Evolutionary conservation across 2,797 vertebrate species (phyloP), one percentile per base, ranked within the genome.

Genomic region (Neostethus bicornis): DNA sequence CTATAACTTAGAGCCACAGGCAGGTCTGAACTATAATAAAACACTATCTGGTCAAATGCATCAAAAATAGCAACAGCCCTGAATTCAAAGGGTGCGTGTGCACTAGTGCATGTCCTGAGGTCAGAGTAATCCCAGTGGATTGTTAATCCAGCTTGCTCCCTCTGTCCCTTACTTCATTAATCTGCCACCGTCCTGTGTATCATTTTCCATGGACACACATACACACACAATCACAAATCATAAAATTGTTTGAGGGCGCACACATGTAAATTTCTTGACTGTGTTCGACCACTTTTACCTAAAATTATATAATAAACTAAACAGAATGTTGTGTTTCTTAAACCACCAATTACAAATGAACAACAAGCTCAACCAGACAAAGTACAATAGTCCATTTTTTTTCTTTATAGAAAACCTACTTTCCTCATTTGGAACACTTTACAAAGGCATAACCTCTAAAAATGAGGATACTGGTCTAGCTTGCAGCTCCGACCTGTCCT

Each of bases 91-190:
- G 4, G 38, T 41, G 66, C 23, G 48, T 55, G 42, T 51, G 25
- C 21, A 65, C 59, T 49, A 42, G 26, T 44, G 46, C 44, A 12
- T 57, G 29, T 59, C 60, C 46, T 70, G 16, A 70, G 57, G 70
- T 77, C 17, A 54, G 28, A 17, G 43, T 79, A 70, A 77, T 85
- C 81, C 86, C 85, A 58, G 38, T 61, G 76, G 75, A 78, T 81
- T 83, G 65, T 66, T 85, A 84, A 84, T 86, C 80, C 78, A 83
- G 35, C 65, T 39, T 58, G 55, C 66, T 77, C 66, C 77, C 70
- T 78, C 61, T 69, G 53, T 84, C 79, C 80, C 83, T 55, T 66
- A 66, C 52, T 81, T 88, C 78, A 85, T 84, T 85, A 85, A 77
- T 80, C 69, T 74, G 63, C 38, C 57, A 71, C 42, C 57, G 57